A percentile compares a stretch with the other conserved stretches of the same genome.
Evolutionary conservation across 2,888 invertebrate genomes (phyloP).

Genomic region (Trachelus troglodyta): DNA sequence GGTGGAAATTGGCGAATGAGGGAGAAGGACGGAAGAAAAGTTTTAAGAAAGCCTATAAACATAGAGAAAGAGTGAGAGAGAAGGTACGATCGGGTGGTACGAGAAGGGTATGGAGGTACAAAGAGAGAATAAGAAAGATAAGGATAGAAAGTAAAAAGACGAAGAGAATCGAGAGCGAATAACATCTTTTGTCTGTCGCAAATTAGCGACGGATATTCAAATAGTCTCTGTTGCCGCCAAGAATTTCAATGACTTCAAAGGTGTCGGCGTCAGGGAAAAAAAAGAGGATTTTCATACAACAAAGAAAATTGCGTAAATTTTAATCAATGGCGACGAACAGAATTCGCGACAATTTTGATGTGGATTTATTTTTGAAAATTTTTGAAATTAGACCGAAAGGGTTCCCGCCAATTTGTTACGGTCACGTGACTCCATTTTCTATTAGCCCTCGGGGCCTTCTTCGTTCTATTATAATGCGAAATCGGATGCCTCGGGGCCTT

Average conservation of each 20-base stretch:
- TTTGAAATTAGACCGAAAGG: neutral
- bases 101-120: conserved; percentile 17
- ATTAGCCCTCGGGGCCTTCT: conserved; percentile 38
- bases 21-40: conserved; percentile 25
- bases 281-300: neutral
- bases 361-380: neutral
- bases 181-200: conserved; percentile 60
- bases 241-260: conserved; percentile 44
- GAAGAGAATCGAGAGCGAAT: conserved; percentile 38
- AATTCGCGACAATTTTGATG: neutral
- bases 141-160: conserved; percentile 17
- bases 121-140: conserved; percentile 1
- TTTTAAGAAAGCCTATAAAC: neutral
- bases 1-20: neutral
- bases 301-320: neutral
- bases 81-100: conserved; percentile 12
- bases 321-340: neutral
- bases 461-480: conserved; percentile 55
- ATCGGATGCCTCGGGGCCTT: conserved; percentile 50
- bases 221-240: conserved; percentile 35
- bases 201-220: conserved; percentile 58
- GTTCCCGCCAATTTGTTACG: conserved; percentile 50
- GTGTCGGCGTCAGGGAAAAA: neutral
- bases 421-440: conserved; percentile 53
- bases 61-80: conserved; percentile 17